Evolutionary conservation across 2,113 vertebrate species (phyloP).

Genomic region (Pseudorasbora parva): DNA sequence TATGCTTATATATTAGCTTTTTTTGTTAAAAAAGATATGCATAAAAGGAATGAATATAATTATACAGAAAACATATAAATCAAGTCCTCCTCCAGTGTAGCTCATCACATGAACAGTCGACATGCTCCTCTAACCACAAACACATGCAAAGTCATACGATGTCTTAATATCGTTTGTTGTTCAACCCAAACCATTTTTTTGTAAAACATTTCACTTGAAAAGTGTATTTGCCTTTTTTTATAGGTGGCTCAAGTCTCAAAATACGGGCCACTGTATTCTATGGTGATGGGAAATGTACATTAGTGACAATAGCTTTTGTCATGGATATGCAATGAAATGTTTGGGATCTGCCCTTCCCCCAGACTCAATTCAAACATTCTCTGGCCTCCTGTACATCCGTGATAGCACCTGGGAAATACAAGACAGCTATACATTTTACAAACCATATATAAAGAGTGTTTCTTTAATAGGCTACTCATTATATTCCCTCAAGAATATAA

Average conservation of each 20-base stretch:
- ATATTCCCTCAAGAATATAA: not conserved
- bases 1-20: too few species aligned
- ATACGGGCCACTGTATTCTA: not conserved
- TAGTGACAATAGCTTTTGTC: constrained; percentile 4
- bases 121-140: not conserved
- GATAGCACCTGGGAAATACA: not conserved
- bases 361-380: not conserved
- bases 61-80: not conserved
- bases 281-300: not conserved
- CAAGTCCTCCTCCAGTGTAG: not conserved
- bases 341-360: constrained; percentile 18
- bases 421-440: not conserved
- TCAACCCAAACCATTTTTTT: not conserved
- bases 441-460: not conserved
- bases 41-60: not conserved
- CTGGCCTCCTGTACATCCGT: not conserved
- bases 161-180: not conserved
- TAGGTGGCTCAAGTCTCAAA: not conserved
- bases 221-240: not conserved
- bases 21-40: not conserved
- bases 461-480: not conserved
- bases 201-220: not conserved
- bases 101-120: not conserved
- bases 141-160: not conserved
- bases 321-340: not conserved